Evolutionary conservation across 2,888 invertebrate genomes (phyloP).

Genomic region (Cheilosia urbana): DNA sequence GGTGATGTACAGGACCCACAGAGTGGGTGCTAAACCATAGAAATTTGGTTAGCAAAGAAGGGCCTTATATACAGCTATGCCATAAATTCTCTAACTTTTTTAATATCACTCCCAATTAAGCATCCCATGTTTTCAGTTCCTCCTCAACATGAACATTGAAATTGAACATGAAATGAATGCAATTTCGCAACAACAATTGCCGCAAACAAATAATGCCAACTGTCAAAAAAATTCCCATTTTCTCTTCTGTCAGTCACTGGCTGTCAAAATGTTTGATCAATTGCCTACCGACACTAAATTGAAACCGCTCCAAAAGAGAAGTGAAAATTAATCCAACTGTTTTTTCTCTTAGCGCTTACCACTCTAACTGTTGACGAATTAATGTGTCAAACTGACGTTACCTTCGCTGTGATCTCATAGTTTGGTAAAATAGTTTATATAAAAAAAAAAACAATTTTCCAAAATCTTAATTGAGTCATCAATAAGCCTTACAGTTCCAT

Average conservation of each 20-base stretch:
- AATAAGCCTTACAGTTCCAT: conserved; percentile 17
- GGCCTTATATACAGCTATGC: too few species aligned
- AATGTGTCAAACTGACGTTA: conserved; percentile 8
- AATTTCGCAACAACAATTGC: neutral
- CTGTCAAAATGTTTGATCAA: neutral
- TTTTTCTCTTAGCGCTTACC: neutral
- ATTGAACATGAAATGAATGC: too few species aligned
- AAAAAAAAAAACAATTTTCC: neutral
- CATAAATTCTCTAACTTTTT: too few species aligned
- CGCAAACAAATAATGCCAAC: neutral
- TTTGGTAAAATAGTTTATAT: neutral
- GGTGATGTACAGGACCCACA: too few species aligned
- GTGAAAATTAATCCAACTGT: neutral
- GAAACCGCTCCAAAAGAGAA: neutral
- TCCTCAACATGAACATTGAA: too few species aligned
- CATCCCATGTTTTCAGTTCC: too few species aligned
- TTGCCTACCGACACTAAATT: neutral
- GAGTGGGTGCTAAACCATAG: too few species aligned
- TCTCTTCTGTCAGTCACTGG: neutral
- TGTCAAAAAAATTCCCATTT: neutral
- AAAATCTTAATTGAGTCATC: conserved; percentile 15
- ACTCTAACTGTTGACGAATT: neutral
- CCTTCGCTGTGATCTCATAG: neutral
- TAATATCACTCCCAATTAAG: too few species aligned
- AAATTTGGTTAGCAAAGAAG: too few species aligned